Conservation (phyloP, 2,797 vertebrate species). For the Chaunax sp. region DNA sequence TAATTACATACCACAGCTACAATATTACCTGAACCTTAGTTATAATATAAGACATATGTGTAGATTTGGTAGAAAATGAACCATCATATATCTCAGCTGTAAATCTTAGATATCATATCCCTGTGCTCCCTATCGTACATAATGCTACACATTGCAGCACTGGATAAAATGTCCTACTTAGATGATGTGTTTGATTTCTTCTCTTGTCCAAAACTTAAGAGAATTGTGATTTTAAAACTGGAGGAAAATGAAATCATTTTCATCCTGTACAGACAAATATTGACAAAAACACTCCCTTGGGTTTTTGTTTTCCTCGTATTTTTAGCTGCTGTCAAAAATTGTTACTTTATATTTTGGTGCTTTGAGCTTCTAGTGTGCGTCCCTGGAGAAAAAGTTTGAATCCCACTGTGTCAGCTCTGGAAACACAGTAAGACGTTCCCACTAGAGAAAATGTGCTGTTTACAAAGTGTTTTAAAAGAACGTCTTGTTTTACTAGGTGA, state of each 20-base stretch:
- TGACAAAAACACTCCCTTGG: slow-evolving; percentile 26
- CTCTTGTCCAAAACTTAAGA: slow-evolving; percentile 34
- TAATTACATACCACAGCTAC: too few species aligned
- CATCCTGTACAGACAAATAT: slow-evolving; percentile 41
- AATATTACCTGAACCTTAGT: too few species aligned
- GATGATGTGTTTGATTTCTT: not conserved
- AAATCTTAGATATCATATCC: too few species aligned
- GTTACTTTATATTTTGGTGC: slow-evolving; percentile 66
- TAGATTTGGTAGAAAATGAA: too few species aligned
- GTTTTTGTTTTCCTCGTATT: slow-evolving; percentile 63
- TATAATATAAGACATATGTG: too few species aligned
- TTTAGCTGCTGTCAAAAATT: slow-evolving; percentile 74
- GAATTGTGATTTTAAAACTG: slow-evolving; percentile 52
- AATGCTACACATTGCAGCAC: too few species aligned
- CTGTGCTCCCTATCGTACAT: too few species aligned
- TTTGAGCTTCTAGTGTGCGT: slow-evolving; percentile 65
- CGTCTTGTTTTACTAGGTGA: slow-evolving; percentile 44
- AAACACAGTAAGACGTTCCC: slow-evolving; percentile 54
- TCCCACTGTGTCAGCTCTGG: slow-evolving; percentile 58
- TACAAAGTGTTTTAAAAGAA: slow-evolving; percentile 53
- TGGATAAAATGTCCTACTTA: too few species aligned
- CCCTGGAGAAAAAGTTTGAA: slow-evolving; percentile 72
- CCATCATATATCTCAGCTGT: too few species aligned
- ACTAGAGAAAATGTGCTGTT: slow-evolving; percentile 54
- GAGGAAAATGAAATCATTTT: slow-evolving; percentile 48